These are phyloP conservation scores for Pardalotus punctatus DNA, from an alignment of 2,113 vertebrate species.

Conservation along the genomic window DNA sequence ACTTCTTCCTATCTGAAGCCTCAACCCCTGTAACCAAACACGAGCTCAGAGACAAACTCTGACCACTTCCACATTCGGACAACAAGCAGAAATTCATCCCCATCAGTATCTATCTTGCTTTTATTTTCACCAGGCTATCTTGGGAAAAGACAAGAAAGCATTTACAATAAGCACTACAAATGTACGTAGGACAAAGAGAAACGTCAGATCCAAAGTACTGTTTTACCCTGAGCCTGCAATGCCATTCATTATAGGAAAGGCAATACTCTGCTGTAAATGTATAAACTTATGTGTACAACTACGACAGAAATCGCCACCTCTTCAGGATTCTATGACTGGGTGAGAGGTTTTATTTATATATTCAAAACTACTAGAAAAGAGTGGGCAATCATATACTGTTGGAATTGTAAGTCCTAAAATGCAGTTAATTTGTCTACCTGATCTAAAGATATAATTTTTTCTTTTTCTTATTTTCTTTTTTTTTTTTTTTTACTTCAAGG, in stretches of 20 bases:
- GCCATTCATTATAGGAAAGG: background rate
- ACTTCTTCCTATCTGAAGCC: background rate
- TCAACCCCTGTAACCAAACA: background rate
- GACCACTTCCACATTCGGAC: fast-evolving
- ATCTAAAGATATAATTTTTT: background rate
- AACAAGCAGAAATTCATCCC: background rate
- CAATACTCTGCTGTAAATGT: background rate
- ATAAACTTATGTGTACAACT: background rate
- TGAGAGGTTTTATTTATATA: background rate
- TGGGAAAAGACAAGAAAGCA: background rate
- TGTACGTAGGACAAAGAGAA: background rate
- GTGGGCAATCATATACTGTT: background rate
- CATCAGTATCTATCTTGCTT: background rate
- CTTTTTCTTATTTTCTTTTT: no score
- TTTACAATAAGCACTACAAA: background rate
- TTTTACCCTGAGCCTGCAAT: background rate
- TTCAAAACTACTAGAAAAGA: background rate
- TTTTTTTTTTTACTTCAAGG: background rate
- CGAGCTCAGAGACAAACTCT: background rate
- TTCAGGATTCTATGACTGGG: background rate
- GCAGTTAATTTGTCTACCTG: background rate
- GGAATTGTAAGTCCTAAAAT: background rate
- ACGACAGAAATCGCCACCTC: background rate
- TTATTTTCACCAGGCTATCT: background rate
- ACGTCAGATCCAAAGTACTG: background rate